Conservation (phyloP, 92 coral and sea anemone species). For the Anthopleura xanthogrammica region DNA sequence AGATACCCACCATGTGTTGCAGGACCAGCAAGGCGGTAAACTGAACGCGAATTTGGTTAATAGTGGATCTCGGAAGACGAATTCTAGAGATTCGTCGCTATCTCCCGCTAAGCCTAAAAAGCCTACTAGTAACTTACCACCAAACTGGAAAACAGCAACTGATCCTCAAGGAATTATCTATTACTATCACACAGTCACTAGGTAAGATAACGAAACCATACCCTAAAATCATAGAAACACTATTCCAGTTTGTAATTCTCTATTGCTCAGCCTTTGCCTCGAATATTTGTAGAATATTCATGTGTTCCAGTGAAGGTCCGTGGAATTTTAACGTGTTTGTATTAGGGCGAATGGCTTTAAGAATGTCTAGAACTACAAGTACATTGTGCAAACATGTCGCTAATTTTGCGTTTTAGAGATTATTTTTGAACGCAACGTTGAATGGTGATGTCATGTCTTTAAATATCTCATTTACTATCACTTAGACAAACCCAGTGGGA, state of each 20-base stretch:
- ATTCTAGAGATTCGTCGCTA: conserved; percentile 28
- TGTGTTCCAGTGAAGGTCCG: too few relatives aligned
- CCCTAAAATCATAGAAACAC: too few relatives aligned
- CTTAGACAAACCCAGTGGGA: conserved; percentile 96
- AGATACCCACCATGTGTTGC: conserved; percentile 15
- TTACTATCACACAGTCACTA: conserved; percentile 86
- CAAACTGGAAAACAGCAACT: conserved; percentile 93
- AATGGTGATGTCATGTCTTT: background rate
- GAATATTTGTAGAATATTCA: too few relatives aligned
- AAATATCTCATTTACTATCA: background rate
- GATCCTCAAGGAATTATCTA: conserved; percentile 94
- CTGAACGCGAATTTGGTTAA: conserved; percentile 2
- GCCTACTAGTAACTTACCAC: conserved; percentile 53
- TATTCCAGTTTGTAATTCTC: too few relatives aligned
- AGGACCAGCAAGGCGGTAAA: conserved; percentile 13
- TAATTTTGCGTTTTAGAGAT: too few relatives aligned
- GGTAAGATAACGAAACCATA: conserved; percentile 44
- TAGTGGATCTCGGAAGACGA: background rate
- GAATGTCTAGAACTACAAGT: too few relatives aligned
- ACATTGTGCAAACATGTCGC: too few relatives aligned
- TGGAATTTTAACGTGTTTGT: too few relatives aligned
- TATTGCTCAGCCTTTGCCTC: too few relatives aligned
- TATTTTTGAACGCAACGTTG: background rate
- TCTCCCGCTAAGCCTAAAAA: conserved; percentile 64
- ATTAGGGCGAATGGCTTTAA: too few relatives aligned